Evolutionary conservation across 2,888 invertebrate genomes (phyloP).

Genomic region (Smittia sp.): DNA sequence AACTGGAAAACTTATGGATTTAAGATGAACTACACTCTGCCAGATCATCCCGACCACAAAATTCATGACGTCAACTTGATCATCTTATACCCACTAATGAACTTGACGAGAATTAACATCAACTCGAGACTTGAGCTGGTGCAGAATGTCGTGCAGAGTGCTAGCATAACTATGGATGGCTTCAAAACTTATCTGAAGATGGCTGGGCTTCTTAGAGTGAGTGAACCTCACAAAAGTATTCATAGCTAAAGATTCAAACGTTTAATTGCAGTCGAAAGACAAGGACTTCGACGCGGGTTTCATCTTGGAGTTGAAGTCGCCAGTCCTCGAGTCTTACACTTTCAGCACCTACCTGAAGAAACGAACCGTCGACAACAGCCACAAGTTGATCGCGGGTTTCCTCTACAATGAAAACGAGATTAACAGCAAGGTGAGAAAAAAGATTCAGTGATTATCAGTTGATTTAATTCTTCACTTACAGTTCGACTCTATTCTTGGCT

Average conservation of each 20-base stretch:
- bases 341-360: constrained; percentile 66
- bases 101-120: constrained; percentile 55
- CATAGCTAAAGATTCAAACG: not conserved
- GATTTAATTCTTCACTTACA: not conserved
- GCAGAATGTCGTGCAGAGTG: constrained; percentile 56
- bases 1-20: constrained; percentile 55
- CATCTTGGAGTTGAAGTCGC: constrained; percentile 62
- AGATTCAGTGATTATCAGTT: not conserved
- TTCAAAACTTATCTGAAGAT: constrained; percentile 51
- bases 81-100: constrained; percentile 52
- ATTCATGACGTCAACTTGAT: constrained; percentile 55
- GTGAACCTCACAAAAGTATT: constrained; percentile 28
- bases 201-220: constrained; percentile 58
- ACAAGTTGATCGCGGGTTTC: constrained; percentile 62
- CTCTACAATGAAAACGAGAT: constrained; percentile 58
- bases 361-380: constrained; percentile 65
- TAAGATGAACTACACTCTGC: constrained; percentile 55
- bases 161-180: constrained; percentile 56
- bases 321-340: constrained; percentile 63
- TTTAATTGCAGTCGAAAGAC: constrained; percentile 57
- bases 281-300: constrained; percentile 63
- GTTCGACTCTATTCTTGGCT: constrained; percentile 6
- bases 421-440: constrained; percentile 57
- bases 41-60: constrained; percentile 51
- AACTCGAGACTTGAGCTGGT: constrained; percentile 52